Evolutionary conservation across 2,797 vertebrate genomes (phyloP).

Genomic region (Hozukius guyotensis): DNA sequence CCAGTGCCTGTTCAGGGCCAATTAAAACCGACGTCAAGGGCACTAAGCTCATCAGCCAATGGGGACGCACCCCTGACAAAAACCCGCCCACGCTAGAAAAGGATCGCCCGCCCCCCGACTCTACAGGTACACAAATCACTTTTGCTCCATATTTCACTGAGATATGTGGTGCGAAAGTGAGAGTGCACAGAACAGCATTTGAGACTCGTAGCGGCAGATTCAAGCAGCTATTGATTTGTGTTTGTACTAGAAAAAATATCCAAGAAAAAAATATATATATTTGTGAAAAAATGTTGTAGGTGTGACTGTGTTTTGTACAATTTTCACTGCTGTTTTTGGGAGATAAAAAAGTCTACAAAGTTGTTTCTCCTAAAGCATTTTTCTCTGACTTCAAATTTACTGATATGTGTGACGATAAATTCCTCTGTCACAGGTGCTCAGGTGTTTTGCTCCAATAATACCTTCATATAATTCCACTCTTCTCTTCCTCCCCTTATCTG

Average conservation of each 20-base stretch:
- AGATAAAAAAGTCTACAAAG: background rate
- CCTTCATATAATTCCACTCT: background rate
- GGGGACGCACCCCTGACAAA: background rate
- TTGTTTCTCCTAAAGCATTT: background rate
- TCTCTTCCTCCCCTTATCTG: slow-evolving; percentile 6
- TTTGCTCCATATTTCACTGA: no score
- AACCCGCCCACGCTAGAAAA: background rate
- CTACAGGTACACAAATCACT: no score
- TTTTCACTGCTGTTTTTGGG: background rate
- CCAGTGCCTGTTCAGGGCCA: background rate
- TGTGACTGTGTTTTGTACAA: no score
- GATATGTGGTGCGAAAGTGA: no score
- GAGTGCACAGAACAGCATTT: background rate
- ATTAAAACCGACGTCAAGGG: background rate
- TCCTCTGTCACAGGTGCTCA: background rate
- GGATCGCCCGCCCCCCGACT: no score
- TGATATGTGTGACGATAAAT: background rate
- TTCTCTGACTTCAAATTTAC: background rate
- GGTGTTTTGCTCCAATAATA: background rate
- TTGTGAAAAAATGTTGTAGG: background rate
- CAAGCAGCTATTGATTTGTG: background rate
- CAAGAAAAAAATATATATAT: background rate
- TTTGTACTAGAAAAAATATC: background rate
- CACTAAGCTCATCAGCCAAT: background rate
- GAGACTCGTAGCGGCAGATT: background rate